These are phyloP conservation scores for Drosophila leontia DNA, from an alignment of 1,140 invertebrate species.

Conservation along the genomic window DNA sequence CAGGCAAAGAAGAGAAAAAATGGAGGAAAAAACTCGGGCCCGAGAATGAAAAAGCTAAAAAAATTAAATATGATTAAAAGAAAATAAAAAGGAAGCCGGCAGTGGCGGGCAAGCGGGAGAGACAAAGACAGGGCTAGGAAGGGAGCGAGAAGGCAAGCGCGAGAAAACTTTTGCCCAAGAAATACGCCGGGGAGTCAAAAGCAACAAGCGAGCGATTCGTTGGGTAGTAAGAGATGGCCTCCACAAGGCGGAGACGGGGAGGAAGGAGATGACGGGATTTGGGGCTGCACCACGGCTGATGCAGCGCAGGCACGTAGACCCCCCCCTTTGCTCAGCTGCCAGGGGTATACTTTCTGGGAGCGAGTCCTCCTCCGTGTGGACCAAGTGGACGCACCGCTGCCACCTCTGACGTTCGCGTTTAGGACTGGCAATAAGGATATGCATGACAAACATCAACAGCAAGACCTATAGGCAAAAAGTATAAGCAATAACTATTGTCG, in stretches of 20 bases:
- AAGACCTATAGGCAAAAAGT: conserved; percentile 44
- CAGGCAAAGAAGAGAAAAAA: conserved; percentile 31
- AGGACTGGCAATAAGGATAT: conserved; percentile 27
- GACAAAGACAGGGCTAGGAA: conserved; percentile 1
- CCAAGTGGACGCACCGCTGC: conserved; percentile 24
- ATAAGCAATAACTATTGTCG: conserved; percentile 19
- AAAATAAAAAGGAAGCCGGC: conserved; percentile 62
- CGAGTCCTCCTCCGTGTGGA: conserved; percentile 4
- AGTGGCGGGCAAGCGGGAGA: conserved; percentile 10
- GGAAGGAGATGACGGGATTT: neutral
- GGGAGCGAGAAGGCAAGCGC: conserved; percentile 7
- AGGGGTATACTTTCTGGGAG: conserved; percentile 5
- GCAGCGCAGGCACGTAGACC: conserved; percentile 66
- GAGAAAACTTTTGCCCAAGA: conserved; percentile 56
- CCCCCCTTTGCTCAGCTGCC: neutral
- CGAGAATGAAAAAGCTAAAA: conserved; percentile 74
- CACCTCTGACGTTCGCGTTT: conserved; percentile 14
- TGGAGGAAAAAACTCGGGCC: conserved; percentile 44
- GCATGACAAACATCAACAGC: conserved; percentile 39
- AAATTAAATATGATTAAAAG: conserved; percentile 84
- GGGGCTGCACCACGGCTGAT: conserved; percentile 47
- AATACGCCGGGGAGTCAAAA: conserved; percentile 64
- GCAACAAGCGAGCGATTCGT: conserved; percentile 65
- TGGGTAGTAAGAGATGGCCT: conserved; percentile 11
- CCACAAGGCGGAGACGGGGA: neutral